phyloP scores from a whole-genome alignment of 2,113 vertebrate species.

The Pomatorhinus ruficollis region DNA sequence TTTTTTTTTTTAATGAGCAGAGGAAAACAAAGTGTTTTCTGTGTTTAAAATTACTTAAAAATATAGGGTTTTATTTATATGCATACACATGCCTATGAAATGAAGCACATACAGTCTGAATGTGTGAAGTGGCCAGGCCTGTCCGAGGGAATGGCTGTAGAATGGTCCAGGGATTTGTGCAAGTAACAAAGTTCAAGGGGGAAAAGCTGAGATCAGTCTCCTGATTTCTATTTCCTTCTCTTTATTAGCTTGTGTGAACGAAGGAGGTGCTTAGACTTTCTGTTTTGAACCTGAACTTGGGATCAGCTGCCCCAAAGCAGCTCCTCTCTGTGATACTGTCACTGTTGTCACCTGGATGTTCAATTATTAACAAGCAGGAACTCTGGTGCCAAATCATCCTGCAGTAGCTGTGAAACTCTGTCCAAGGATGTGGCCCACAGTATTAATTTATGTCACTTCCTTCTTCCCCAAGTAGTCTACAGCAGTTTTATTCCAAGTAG shows the following conservation, averaged over 20 bases:
- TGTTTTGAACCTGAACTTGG: background rate
- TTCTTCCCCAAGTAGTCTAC: background rate
- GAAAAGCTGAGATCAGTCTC: background rate
- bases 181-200: background rate
- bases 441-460: background rate
- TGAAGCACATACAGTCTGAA: background rate
- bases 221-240: background rate
- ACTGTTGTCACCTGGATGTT: background rate
- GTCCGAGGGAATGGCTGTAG: fast-evolving
- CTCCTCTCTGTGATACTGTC: background rate
- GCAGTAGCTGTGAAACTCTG: background rate
- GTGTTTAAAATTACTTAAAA: background rate
- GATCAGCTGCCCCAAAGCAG: background rate
- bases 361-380: background rate
- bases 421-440: too few relatives aligned
- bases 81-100: background rate
- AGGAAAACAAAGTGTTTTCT: background rate
- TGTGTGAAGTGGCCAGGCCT: background rate
- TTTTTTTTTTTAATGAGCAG: background rate
- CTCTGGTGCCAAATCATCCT: background rate
- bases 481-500: background rate
- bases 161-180: background rate
- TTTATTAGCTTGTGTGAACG: background rate
- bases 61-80: background rate
- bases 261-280: background rate